Percentiles rank a stretch among this genome's conserved stretches.
Conservation (phyloP, 2,888 invertebrate genomes). For the Laspeyria flexula region DNA sequence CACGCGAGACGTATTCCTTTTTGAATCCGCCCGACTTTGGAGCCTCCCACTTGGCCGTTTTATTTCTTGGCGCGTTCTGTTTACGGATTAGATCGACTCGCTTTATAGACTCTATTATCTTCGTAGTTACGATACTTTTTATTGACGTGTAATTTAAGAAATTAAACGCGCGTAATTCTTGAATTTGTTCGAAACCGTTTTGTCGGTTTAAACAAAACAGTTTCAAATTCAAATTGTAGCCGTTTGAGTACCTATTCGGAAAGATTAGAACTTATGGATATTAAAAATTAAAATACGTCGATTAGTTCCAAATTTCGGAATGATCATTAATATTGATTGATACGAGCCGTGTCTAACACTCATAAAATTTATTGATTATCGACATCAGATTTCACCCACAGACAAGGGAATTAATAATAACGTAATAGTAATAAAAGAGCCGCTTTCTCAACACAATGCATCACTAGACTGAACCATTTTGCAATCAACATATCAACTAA, state of each 20-base stretch:
- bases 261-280: constrained; percentile 71
- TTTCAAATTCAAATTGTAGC: constrained; percentile 54
- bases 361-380: constrained; percentile 76
- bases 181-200: constrained; percentile 51
- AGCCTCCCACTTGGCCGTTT: constrained; percentile 22
- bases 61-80: constrained; percentile 36
- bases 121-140: constrained; percentile 36
- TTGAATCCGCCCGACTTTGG: constrained; percentile 22
- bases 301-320: constrained; percentile 80
- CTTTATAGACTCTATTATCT: constrained; percentile 29
- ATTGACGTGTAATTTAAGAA: constrained; percentile 35
- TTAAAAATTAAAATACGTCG: constrained; percentile 74
- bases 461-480: constrained; percentile 65
- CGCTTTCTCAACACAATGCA: constrained; percentile 76
- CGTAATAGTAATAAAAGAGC: constrained; percentile 66
- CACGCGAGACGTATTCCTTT: constrained; percentile 38
- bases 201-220: constrained; percentile 53
- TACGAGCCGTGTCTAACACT: constrained; percentile 79
- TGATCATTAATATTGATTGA: constrained; percentile 81
- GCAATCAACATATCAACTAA: constrained; percentile 82
- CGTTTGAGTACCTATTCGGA: constrained; percentile 59
- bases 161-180: constrained; percentile 43
- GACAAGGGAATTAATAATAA: constrained; percentile 69
- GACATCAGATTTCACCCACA: constrained; percentile 68
- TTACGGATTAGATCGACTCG: constrained; percentile 30